Evolutionary conservation across 2,797 vertebrate genomes (phyloP), one percentile per base, ranked within the genome.

Genomic region (Acanthornis magna): DNA sequence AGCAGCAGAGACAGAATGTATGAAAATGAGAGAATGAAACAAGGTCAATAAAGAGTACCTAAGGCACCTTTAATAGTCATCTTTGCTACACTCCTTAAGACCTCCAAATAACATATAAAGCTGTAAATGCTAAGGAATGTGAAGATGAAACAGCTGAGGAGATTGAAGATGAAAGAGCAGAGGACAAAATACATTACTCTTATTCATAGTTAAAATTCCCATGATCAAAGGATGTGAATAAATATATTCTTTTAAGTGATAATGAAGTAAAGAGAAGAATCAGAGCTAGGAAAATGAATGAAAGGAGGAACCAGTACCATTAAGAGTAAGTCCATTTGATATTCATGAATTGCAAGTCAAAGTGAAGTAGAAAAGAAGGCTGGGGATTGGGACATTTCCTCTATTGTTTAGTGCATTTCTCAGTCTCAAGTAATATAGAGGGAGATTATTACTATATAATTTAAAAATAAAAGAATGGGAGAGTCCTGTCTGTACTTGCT

Each of bases 61-160:
- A 98, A 98, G 98, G 97, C 98, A 98, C 98, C 97, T 97, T 96
- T 95, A 84, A 89, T 90, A 71, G n/a, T 98, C 96, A 94, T 97
- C 97, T 97, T 95, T 96, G 96, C 96, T 97, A 97, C 97, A 97
- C 96, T 95, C 96, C 96, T 96, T 91, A 95, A 96, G 85, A 95
- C 97, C 97, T 97, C 73, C 95, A 95, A 83, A 91, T 92, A 95
- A 97, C 88, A 53, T 42, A 74, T 82, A 95, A 96, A 88, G 89
- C 94, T 91, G 85, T 87, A 78, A 93, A 88, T 77, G 60, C 55
- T 79, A 86, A 94, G 97, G 96, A 97, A 96, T 94, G 96, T 90
- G 94, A 96, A 93, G 85, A 94, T 89, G 92, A 94, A 96, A 93
- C 71, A 88, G 47, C 75, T 70, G 48, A 96, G 55, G 75, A 89